These are phyloP conservation scores for Nerophis lumbriciformis DNA, from an alignment of 2,113 vertebrate species.

Conservation along the genomic window DNA sequence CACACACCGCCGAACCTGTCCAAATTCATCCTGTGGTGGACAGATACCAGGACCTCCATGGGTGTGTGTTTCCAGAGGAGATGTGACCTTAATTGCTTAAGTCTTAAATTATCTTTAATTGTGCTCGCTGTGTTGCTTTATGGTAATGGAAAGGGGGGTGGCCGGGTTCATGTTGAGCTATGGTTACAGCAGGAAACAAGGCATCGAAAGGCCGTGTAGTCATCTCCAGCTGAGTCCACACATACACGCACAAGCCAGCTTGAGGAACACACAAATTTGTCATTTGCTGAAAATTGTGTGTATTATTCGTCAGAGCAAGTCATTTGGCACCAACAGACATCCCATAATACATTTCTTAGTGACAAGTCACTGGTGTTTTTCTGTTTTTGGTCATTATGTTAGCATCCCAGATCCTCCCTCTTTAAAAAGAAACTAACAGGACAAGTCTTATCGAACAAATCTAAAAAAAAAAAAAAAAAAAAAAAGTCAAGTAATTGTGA, in stretches of 20 bases:
- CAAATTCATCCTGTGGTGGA: conserved; percentile 64
- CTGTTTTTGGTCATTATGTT: neutral
- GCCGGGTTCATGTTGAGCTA: conserved; percentile 37
- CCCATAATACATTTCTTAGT: neutral
- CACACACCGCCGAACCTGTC: conserved; percentile 65
- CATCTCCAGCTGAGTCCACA: conserved; percentile 72
- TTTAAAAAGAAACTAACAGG: neutral
- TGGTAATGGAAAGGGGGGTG: conserved; percentile 41
- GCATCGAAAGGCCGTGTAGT: conserved; percentile 59
- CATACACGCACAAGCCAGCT: conserved; percentile 13
- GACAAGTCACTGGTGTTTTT: neutral
- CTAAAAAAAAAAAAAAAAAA: too few species aligned
- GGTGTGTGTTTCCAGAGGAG: conserved; percentile 71
- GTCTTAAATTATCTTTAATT: conserved; percentile 83
- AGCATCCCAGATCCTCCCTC: neutral
- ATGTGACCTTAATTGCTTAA: conserved; percentile 75
- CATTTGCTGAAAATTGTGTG: neutral
- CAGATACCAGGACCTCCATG: conserved; percentile 69
- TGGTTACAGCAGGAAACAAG: conserved; percentile 57
- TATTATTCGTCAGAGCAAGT: too few species aligned
- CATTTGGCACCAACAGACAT: neutral
- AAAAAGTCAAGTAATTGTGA: too few species aligned
- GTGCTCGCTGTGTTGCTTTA: conserved; percentile 66
- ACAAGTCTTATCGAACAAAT: too few species aligned
- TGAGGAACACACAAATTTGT: neutral